Evolutionary conservation across 2,797 vertebrate genomes (phyloP), one percentile per base, ranked within the genome.

Genomic region (Crocidura indochinensis): DNA sequence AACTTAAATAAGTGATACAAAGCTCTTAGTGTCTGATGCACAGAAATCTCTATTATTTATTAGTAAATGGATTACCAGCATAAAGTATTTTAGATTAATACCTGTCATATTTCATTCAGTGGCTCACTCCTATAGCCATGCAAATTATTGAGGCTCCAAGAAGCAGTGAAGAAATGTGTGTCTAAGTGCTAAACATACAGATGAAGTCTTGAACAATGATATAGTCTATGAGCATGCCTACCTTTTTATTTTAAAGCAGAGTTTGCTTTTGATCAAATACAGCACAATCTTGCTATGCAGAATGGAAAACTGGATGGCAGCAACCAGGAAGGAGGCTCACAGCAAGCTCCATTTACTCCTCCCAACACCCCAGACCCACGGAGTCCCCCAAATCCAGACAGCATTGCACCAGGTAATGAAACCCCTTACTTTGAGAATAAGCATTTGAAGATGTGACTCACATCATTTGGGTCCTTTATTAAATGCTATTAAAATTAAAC

Each of bases 361-460:
- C 97, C 98, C 29, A 98, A 99, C 69, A 97, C 98, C 11, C 96
- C 98, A 0, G 98, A 99, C 51, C 97, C 97, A 76, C 97, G 94
- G 82, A 97, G 95, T 64, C 98, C 96, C 79, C 97, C 98, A 10
- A 98, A 99, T 95, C 99, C 99, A 71, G 98, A 98, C 81, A 98
- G 86, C 89, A 99, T 99, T 2, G 99, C 99, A 47, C 99, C 99
- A 94, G 99, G 99, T 99, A 98, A 97, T 67, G 29, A 6, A 64
- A 60, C 24, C 1, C 2, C 26, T 83, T 38, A 65, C 31, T 22
- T n/a, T 26, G 24, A 20, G 38, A 72, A 22, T 14, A 62, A 22
- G 44, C 8, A 20, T 14, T 53, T 71, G 67, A 62, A 76, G 53
- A 47, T 53, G 26, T 27, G 51, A 22, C 26, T 65, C 26, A 26